Base-by-base conservation (phyloP, 2,797 vertebrate species). In the Carduelis carduelis region DNA sequence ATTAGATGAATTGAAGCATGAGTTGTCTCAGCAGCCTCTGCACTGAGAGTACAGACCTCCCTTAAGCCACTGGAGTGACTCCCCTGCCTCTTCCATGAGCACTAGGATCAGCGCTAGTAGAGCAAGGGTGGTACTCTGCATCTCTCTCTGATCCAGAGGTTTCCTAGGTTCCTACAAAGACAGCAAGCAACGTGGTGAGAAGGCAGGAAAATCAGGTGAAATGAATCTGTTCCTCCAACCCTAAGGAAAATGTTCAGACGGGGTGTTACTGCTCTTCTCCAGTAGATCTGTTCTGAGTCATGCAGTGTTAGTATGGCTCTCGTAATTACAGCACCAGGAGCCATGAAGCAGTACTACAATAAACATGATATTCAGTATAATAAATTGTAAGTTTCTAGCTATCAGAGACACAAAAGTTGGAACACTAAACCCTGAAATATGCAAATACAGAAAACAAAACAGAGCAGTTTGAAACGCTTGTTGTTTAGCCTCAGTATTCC, bases 181-280 rank as follows among this genome's bases (percentile, higher is more conserved):
- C 11, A 55, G 12, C 0, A 0, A 71, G 9, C 10, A 71, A 23
- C 5, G 57, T 3, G 1, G 5, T 34, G 32, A 78, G 37, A 63
- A 74, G 8, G 22, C 15, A 60, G 21, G 6, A 83, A 89, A 86
- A 80, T 14, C n/a, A 49, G 32, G 11, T 47, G 35, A 66, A 89
- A 35, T 1, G 0, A 26, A 32, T 35, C 37, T 91, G 8, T 34
- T 78, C 39, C 71, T 70, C 18, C 8, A 53, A 0, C 3, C 22
- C 26, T 27, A 32, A 78, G 35, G 30, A 94, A 75, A 44, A 37
- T 18, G 17, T n/a, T 72, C 30, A 68, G 49, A 59, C 6, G 0
- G 3, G 24, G 43, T 41, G 21, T 28, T 64, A n/a, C 26, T 88
- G 53, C 43, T 78, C 39, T 83, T 72, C 34, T 61, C 44, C 43